A percentile compares a stretch with the other conserved stretches of the same genome.
Conservation (phyloP, 2,888 invertebrate species). For the Erebia epiphron region DNA sequence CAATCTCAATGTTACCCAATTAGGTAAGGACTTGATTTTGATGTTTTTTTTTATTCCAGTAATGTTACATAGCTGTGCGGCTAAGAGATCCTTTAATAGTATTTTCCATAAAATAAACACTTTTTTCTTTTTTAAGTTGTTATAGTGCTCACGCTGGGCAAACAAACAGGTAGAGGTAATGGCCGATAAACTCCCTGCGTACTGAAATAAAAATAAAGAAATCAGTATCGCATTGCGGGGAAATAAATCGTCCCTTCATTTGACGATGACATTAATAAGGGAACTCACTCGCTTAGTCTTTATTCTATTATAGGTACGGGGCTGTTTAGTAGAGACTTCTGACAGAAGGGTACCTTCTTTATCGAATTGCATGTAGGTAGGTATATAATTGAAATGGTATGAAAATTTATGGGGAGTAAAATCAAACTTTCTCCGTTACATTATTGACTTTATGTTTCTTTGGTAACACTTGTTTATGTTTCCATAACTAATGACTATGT, state of each 20-base stretch:
- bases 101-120: not conserved
- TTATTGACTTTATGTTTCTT: too few relatives aligned
- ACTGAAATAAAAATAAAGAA: conserved; percentile 46
- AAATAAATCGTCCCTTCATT: conserved; percentile 42
- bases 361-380: too few relatives aligned
- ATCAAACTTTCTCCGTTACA: too few relatives aligned
- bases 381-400: too few relatives aligned
- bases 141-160: not conserved
- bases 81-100: not conserved
- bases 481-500: too few relatives aligned
- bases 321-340: not conserved
- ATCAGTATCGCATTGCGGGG: conserved; percentile 50
- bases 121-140: not conserved
- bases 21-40: too few relatives aligned
- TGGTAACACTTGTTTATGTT: too few relatives aligned
- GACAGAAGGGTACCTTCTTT: not conserved
- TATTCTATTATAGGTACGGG: not conserved
- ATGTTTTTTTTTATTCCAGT: too few relatives aligned
- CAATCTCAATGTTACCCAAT: too few relatives aligned
- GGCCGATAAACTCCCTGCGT: conserved; percentile 39
- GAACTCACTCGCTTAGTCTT: conserved; percentile 42
- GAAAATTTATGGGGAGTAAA: too few relatives aligned
- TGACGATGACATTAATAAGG: conserved; percentile 45
- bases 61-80: too few relatives aligned
- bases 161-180: conserved; percentile 31